Conservation (phyloP, 2,888 invertebrate species). For the Elaeidobius kamerunicus region DNA sequence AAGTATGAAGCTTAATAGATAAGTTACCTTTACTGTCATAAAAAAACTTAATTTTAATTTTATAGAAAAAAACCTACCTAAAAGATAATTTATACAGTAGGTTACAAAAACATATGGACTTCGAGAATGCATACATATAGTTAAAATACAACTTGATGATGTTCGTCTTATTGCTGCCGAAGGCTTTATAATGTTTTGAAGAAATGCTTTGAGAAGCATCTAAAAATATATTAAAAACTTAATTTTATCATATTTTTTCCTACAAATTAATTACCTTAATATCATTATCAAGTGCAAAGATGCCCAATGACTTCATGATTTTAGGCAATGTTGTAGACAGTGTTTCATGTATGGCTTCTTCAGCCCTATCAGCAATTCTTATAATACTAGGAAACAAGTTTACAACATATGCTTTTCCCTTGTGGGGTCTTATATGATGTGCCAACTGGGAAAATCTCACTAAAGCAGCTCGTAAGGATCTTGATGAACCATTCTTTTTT, state of each 20-base stretch:
- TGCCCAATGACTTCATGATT: conserved; percentile 64
- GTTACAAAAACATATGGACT: conserved; percentile 65
- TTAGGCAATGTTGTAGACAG: conserved; percentile 61
- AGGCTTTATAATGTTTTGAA: conserved; percentile 59
- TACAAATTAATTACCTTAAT: conserved; percentile 63
- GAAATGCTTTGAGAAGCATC: conserved; percentile 65
- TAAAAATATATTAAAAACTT: too few relatives aligned
- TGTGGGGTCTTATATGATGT: conserved; percentile 71
- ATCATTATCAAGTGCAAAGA: conserved; percentile 68
- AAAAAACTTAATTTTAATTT: too few relatives aligned
- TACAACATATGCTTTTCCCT: conserved; percentile 73
- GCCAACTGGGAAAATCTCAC: conserved; percentile 74
- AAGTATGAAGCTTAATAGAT: too few relatives aligned
- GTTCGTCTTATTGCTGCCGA: conserved; percentile 79
- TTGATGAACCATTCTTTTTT: conserved; percentile 69
- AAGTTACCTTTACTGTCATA: not conserved
- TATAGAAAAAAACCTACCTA: conserved; percentile 50
- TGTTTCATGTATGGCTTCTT: conserved; percentile 70
- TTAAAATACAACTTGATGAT: conserved; percentile 75
- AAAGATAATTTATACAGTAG: conserved; percentile 62
- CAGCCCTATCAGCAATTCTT: conserved; percentile 67
- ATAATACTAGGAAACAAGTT: conserved; percentile 72
- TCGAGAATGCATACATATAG: conserved; percentile 74
- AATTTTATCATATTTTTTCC: too few relatives aligned
- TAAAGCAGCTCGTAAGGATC: conserved; percentile 72